Evolutionary conservation across 2,113 vertebrate species (phyloP).

Genomic region (Atlantisia rogersi): DNA sequence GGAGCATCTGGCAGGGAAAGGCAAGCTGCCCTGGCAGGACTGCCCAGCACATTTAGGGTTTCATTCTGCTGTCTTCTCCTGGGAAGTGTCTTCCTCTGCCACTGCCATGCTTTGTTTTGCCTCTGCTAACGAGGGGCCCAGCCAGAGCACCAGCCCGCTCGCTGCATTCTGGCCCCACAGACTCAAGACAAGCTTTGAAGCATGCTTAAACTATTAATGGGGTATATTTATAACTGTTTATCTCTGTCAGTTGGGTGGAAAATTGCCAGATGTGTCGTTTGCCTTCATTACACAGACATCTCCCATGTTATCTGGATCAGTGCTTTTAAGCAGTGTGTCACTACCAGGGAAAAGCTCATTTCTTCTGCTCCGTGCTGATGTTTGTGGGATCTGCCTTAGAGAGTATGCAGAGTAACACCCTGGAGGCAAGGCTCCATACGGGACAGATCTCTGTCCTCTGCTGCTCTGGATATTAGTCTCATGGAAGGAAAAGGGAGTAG

Average conservation of each 20-base stretch:
- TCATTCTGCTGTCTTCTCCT: neutral
- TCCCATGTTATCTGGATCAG: neutral
- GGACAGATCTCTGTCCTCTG: neutral
- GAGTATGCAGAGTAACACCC: neutral
- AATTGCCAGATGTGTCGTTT: conserved; percentile 15
- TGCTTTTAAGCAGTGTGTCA: neutral
- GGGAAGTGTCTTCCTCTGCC: neutral
- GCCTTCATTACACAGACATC: conserved; percentile 16
- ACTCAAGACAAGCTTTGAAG: neutral
- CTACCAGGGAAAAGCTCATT: neutral
- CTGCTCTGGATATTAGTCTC: neutral
- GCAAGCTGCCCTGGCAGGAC: neutral
- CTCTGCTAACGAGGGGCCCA: neutral
- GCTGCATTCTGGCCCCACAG: neutral
- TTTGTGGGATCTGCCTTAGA: neutral
- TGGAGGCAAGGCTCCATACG: rapidly evolving
- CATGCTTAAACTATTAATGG: neutral
- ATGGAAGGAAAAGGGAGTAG: neutral
- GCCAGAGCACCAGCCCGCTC: neutral
- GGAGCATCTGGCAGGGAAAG: rapidly evolving
- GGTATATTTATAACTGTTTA: conserved; percentile 27
- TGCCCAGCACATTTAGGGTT: rapidly evolving
- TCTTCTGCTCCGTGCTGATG: rapidly evolving
- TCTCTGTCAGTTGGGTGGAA: conserved; percentile 47
- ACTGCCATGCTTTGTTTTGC: rapidly evolving